Evolutionary conservation across 2,888 invertebrate genomes (phyloP), one percentile per base, ranked within the genome.

Genomic region (Ornithoptera priamus): DNA sequence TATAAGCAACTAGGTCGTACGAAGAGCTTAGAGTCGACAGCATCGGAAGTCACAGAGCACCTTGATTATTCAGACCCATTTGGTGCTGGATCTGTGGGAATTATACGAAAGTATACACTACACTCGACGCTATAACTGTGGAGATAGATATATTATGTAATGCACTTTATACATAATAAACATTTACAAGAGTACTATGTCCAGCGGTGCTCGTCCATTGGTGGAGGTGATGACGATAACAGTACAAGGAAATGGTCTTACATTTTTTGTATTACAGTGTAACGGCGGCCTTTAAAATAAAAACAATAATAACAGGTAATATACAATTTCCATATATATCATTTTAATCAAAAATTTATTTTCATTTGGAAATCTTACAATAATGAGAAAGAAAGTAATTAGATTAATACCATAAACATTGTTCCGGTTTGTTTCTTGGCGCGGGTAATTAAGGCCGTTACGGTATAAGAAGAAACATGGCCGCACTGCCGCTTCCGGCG

Each of bases 401-500:
- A 63, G 76, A 80, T 82, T 79, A 79, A 74, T 75, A 74, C 70
- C 71, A 74, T 75, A 78, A 81, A 79, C 77, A 80, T 79, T 78
- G 74, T 72, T 72, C 61, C 73, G 79, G 80, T 83, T 84, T 85
- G 82, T 86, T 85, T 86, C 79, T 80, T 80, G 78, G 77, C 75
- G 76, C 77, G 76, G 77, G 80, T 85, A 88, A 89, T 89, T 88
- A 88, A 84, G 83, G 83, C 78, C 81, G 80, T 84, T 83, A 84
- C 79, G 80, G 79, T 82, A 63, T 77, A 73, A 71, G 76, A 80
- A 78, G 85, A 86, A 88, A 87, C 80, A 89, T 88, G 86, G 88
- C 85, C 73, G 85, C 78, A 78, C 74, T 85, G 84, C 88, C 86
- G 84, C 80, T 89, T 88, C 89, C 89, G 85, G 81, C 77, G 80